Percentiles rank a stretch among this genome's conserved stretches.
Evolutionary conservation across 2,888 invertebrate species (phyloP).

Genomic region (Nephrocerus scutellatus): DNA sequence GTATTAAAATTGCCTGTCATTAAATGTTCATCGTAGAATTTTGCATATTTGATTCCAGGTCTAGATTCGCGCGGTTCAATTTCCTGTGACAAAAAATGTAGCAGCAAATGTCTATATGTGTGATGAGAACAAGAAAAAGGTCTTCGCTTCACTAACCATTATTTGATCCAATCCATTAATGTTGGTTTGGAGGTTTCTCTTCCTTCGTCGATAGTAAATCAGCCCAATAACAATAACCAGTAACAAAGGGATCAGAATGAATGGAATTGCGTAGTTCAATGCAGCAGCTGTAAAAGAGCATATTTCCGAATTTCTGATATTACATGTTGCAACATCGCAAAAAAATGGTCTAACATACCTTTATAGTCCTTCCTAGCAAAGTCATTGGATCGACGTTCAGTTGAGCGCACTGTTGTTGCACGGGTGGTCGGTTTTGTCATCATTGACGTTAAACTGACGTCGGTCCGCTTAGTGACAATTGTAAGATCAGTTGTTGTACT

Average conservation of each 20-base stretch:
- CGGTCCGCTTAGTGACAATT: no score
- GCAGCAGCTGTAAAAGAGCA: conserved; percentile 10
- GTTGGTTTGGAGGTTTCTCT: conserved; percentile 4
- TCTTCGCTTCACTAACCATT: conserved; percentile 7
- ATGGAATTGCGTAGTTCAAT: conserved; percentile 11
- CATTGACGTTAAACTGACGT: no score
- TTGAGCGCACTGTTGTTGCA: no score
- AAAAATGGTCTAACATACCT: no score
- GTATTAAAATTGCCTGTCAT: conserved; percentile 20
- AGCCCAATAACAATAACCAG: conserved; percentile 11
- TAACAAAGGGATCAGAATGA: conserved; percentile 10
- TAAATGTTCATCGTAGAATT: conserved; percentile 20
- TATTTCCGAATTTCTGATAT: no score
- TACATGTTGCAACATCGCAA: no score
- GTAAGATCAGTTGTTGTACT: no score
- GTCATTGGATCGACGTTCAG: no score
- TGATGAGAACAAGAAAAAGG: not conserved
- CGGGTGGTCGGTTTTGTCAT: no score
- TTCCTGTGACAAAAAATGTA: conserved; percentile 5
- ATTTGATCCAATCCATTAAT: conserved; percentile 17
- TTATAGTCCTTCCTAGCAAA: no score
- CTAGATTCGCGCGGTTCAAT: conserved; percentile 15
- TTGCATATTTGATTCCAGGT: conserved; percentile 20
- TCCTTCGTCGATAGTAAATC: conserved; percentile 14
- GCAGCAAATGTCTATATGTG: not conserved